Percentiles rank a stretch among this genome's conserved stretches.
Evolutionary conservation across 2,888 invertebrate species (phyloP).

Genomic region (Drosophila engyochracea): DNA sequence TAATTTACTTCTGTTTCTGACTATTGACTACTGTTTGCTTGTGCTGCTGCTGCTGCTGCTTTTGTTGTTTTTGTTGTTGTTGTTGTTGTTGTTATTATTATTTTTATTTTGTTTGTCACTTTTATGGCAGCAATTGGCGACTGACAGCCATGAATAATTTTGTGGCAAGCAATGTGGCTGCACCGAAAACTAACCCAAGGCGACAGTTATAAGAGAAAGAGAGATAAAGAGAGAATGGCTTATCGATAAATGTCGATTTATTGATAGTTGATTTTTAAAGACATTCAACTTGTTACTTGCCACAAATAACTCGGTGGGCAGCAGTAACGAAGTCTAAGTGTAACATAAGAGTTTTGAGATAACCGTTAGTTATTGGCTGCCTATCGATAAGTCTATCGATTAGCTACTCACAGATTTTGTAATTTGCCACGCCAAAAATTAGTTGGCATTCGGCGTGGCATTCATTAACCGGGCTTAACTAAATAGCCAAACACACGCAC

Average conservation of each 20-base stretch:
- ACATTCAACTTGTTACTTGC: not conserved
- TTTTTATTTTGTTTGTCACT: slow-evolving; percentile 31
- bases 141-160: slow-evolving; percentile 49
- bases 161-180: slow-evolving; percentile 10
- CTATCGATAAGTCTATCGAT: slow-evolving; percentile 34
- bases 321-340: not conserved
- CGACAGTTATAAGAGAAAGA: not conserved
- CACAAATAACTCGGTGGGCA: not conserved
- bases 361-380: not conserved
- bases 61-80: not conserved
- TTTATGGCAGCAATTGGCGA: slow-evolving; percentile 59
- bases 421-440: slow-evolving; percentile 23
- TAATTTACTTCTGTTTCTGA: slow-evolving; percentile 40
- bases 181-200: slow-evolving; percentile 7
- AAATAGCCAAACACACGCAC: slow-evolving; percentile 43
- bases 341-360: not conserved
- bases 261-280: not conserved
- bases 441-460: slow-evolving; percentile 29
- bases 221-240: not conserved
- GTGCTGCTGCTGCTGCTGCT: not conserved
- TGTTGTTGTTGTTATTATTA: not conserved
- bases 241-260: slow-evolving; percentile 22
- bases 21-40: not conserved
- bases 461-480: slow-evolving; percentile 52
- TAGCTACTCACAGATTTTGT: slow-evolving; percentile 2